These are phyloP conservation scores for Chaetodon trifasciatus DNA, from an alignment of 2,797 vertebrate species.

Conservation along the genomic window DNA sequence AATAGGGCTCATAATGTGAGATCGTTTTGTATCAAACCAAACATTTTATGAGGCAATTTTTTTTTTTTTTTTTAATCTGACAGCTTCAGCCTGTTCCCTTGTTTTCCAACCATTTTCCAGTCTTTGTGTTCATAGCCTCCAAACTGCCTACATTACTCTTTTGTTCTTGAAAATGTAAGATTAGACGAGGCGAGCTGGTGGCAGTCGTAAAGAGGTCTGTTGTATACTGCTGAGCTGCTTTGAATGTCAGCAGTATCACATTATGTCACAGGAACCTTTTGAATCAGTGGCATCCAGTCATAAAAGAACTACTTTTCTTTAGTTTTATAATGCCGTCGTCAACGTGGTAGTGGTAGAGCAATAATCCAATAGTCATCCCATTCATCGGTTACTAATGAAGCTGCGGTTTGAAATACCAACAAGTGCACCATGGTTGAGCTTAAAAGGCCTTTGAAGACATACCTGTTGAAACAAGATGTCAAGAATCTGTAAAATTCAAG, in stretches of 20 bases:
- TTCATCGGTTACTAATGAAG: constrained; percentile 1
- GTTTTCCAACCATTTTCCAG: constrained; percentile 1
- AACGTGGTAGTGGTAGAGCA: constrained; percentile 1
- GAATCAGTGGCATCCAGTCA: not conserved
- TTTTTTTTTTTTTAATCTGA: constrained; percentile 18
- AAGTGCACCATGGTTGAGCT: constrained; percentile 6
- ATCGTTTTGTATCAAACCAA: not conserved
- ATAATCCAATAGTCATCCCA: constrained; percentile 6
- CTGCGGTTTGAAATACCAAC: not conserved
- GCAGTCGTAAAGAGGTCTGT: constrained; percentile 1
- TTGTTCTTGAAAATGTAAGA: constrained; percentile 6
- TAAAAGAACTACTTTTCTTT: not conserved
- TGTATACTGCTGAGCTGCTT: not conserved
- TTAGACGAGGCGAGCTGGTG: constrained; percentile 7
- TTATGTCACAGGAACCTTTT: not conserved
- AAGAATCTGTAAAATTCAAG: not conserved
- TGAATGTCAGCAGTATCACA: not conserved
- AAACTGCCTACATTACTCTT: constrained; percentile 15
- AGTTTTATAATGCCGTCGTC: not conserved
- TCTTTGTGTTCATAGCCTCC: constrained; percentile 1
- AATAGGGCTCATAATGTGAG: constrained; percentile 24
- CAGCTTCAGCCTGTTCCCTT: constrained; percentile 12
- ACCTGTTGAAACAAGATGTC: constrained; percentile 20
- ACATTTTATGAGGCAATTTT: not conserved
- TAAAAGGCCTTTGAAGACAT: constrained; percentile 4